Conservation (phyloP, 2,113 vertebrate genomes). For the Xyliphius kryptos region DNA sequence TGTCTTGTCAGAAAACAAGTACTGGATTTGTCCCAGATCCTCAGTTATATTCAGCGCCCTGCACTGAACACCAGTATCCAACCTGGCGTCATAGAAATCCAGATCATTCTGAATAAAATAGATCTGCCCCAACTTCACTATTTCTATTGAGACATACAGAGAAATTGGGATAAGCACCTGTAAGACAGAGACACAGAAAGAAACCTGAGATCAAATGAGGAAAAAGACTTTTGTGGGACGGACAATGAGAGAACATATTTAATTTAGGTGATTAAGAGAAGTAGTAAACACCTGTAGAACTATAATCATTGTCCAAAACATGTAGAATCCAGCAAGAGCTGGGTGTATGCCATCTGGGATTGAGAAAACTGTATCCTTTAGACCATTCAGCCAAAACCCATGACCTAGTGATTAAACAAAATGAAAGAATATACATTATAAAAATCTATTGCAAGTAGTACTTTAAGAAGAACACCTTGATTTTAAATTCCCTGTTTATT, state of each 20-base stretch:
- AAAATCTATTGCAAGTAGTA: too few relatives aligned
- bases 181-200: constrained; percentile 30
- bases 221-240: too few relatives aligned
- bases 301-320: constrained; percentile 98
- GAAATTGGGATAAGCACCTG: constrained; percentile 95
- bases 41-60: constrained; percentile 88
- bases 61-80: constrained; percentile 78
- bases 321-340: constrained; percentile 76
- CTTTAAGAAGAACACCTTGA: too few relatives aligned
- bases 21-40: constrained; percentile 89
- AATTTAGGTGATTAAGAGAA: background rate
- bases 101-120: constrained; percentile 90
- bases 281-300: constrained; percentile 76
- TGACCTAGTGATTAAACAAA: too few relatives aligned
- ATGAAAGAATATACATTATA: too few relatives aligned
- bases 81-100: constrained; percentile 77
- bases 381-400: constrained; percentile 73
- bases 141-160: constrained; percentile 93
- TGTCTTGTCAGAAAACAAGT: constrained; percentile 94
- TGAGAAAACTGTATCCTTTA: constrained; percentile 64
- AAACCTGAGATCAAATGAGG: constrained; percentile 2
- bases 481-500: too few relatives aligned
- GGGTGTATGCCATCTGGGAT: constrained; percentile 60
- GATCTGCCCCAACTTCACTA: constrained; percentile 89
- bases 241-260: too few relatives aligned